These are phyloP conservation scores for Agriopis leucophaearia DNA, from an alignment of 2,888 invertebrate species.

Conservation along the genomic window DNA sequence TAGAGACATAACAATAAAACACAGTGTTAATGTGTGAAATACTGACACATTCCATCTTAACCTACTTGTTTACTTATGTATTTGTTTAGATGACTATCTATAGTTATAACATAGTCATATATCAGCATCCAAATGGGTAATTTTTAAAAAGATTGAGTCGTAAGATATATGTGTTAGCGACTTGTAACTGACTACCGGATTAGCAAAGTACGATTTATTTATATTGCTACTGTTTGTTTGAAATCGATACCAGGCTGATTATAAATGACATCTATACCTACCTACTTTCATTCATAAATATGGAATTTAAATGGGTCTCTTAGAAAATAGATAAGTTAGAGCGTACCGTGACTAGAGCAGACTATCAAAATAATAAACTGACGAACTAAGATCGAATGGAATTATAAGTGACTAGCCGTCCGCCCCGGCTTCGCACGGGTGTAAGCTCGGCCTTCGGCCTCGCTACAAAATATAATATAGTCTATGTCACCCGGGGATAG, in stretches of 20 bases:
- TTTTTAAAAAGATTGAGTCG: conserved; percentile 32
- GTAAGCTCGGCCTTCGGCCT: too few relatives aligned
- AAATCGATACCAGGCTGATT: neutral
- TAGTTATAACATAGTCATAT: conserved; percentile 22
- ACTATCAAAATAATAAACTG: too few relatives aligned
- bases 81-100: conserved; percentile 21
- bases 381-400: too few relatives aligned
- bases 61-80: conserved; percentile 14
- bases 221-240: neutral
- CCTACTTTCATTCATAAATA: neutral
- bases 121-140: conserved; percentile 41
- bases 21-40: conserved; percentile 23
- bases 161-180: conserved; percentile 17
- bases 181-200: conserved; percentile 8
- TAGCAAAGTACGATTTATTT: neutral
- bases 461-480: too few relatives aligned
- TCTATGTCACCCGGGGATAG: too few relatives aligned
- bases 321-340: neutral
- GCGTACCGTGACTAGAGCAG: too few relatives aligned
- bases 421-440: too few relatives aligned
- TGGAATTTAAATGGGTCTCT: neutral
- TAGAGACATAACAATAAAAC: conserved; percentile 22
- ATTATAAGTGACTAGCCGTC: too few relatives aligned
- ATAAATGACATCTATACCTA: neutral
- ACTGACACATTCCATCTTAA: conserved; percentile 19